Base-by-base conservation (phyloP, 2,888 invertebrate genomes). In the Lysandra bellargus region DNA sequence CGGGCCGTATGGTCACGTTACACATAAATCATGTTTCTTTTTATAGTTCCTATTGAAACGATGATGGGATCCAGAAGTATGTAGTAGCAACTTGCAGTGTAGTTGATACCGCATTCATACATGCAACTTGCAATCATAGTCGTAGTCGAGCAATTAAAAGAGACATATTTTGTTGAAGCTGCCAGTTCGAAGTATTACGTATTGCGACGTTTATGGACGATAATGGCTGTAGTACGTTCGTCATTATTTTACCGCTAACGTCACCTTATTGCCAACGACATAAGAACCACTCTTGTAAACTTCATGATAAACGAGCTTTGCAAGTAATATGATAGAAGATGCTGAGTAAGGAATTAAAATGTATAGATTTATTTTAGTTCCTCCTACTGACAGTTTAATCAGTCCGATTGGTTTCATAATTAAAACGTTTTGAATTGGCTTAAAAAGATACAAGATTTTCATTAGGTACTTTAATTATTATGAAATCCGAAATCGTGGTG, bases 141-240 rank as follows among this genome's bases (percentile, higher is more conserved):
- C n/a, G 69, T 30, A 69, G 33, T 33, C 69, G 14, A 30, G 23
- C 12, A 69, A 69, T 69, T 69, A 69, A 69, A 69, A 69, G 14
- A 69, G 33, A 14, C 5, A 69, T 69, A 69, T 69, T 69, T 69
- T 14, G 69, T 69, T 1, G 69, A 33, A 69, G 69, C 33, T 14
- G 69, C 14, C 69, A 33, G 69, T 69, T 14, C 33, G 69, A 69
- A 69, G 64, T 64, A 33, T 12, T 14, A 33, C 30, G 33, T 69
- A 33, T 69, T 69, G 69, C 69, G 69, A 69, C 69, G 69, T 69
- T 64, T 64, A 64, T 64, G 12, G 64, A 23, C 64, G 33, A 33
- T 69, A 69, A 69, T 69, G 30, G 17, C 30, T 44, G 23, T 53
- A 40, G 49, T 53, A 53, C 12, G 12, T 53, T 9, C 53, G 12